Evolutionary conservation across 2,888 invertebrate species (phyloP).

Genomic region (Melieria picta): DNA sequence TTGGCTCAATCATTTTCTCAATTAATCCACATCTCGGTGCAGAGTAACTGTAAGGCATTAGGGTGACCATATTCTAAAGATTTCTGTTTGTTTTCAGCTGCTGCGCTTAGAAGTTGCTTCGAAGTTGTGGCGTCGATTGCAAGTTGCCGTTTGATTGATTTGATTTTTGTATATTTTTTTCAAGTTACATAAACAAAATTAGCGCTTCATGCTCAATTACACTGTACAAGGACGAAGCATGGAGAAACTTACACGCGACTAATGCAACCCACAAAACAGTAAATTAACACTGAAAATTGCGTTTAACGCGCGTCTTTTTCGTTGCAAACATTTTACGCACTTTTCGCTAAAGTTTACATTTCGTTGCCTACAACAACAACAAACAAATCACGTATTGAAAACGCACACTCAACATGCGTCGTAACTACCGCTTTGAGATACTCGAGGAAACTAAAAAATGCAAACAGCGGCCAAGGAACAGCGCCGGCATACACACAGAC

Average conservation of each 20-base stretch:
- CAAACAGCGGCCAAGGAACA: neutral
- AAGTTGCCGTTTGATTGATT: neutral
- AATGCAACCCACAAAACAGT: too few species aligned
- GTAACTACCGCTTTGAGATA: conserved; percentile 49
- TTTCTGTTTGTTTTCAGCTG: conserved; percentile 14
- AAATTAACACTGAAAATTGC: too few species aligned
- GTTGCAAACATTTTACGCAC: too few species aligned
- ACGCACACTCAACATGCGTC: conserved; percentile 8
- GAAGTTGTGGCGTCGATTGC: too few species aligned
- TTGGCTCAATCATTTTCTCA: conserved; percentile 67
- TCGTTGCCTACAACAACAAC: conserved; percentile 15
- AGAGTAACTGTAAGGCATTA: conserved; percentile 66
- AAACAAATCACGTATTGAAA: conserved; percentile 24
- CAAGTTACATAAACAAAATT: neutral
- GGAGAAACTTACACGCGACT: neutral
- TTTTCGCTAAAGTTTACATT: too few species aligned
- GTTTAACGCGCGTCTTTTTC: too few species aligned
- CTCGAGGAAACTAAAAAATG: conserved; percentile 52
- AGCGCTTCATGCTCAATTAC: neutral
- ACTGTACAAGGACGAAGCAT: neutral
- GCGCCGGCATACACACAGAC: neutral
- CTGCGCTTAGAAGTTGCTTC: neutral
- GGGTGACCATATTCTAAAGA: conserved; percentile 62
- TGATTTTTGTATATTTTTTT: neutral
- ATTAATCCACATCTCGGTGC: conserved; percentile 67